A percentile compares a stretch with the other conserved stretches of the same genome.
Conservation (phyloP, 2,888 invertebrate species). For the Melanargia galathea region DNA sequence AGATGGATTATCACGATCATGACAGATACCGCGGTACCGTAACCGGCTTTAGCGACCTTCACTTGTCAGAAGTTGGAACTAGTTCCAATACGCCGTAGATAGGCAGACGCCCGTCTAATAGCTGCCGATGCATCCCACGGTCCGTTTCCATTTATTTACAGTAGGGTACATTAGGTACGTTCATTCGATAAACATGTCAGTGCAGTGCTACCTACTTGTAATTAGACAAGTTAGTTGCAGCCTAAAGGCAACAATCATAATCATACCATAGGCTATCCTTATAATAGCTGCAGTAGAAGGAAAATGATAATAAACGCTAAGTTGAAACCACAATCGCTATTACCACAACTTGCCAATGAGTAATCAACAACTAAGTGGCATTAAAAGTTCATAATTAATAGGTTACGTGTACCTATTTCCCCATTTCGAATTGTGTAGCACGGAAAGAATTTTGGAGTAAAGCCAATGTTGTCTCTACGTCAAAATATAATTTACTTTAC, state of each 20-base stretch:
- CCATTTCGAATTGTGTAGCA: constrained; percentile 24
- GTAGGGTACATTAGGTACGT: neutral
- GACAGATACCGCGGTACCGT: constrained; percentile 7
- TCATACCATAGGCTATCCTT: too few relatives aligned
- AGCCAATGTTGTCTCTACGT: constrained; percentile 33
- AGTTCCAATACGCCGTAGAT: constrained; percentile 29
- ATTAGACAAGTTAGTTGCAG: neutral
- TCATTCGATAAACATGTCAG: neutral
- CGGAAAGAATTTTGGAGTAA: constrained; percentile 29
- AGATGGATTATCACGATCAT: constrained; percentile 15
- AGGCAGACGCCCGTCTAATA: constrained; percentile 17
- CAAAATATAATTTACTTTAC: constrained; percentile 36
- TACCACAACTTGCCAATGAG: constrained; percentile 1
- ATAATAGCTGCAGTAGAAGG: constrained; percentile 1
- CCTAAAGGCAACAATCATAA: neutral
- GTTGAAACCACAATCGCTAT: constrained; percentile 9
- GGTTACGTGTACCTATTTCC: constrained; percentile 12
- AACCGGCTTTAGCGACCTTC: constrained; percentile 37
- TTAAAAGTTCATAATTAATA: constrained; percentile 19
- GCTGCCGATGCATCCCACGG: constrained; percentile 19
- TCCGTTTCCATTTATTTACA: neutral
- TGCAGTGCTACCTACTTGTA: constrained; percentile 2
- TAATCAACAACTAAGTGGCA: neutral
- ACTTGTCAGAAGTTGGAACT: constrained; percentile 39
- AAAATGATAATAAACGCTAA: neutral